These are phyloP conservation scores for Dugesia japonica DNA, from an alignment of 2,888 invertebrate genomes.

Conservation along the genomic window DNA sequence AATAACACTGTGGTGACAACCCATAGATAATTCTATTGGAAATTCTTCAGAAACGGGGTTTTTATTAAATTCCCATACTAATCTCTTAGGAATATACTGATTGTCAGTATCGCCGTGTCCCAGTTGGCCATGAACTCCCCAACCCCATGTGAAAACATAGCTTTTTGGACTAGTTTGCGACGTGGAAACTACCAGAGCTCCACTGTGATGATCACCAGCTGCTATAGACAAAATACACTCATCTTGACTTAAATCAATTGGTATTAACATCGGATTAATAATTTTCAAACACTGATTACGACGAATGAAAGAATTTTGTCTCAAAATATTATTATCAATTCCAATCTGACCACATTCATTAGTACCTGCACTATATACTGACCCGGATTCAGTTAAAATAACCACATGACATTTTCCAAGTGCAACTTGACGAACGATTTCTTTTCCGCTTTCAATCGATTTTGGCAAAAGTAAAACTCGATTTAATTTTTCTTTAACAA, in stretches of 20 bases:
- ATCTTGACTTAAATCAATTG: background rate
- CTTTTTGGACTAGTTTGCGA: background rate
- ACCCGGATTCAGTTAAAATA: background rate
- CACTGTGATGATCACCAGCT: conserved; percentile 26
- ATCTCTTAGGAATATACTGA: background rate
- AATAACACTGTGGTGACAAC: background rate
- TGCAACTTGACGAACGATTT: background rate
- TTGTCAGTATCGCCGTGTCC: conserved; percentile 31
- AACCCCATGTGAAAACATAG: conserved; percentile 27
- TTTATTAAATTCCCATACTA: background rate
- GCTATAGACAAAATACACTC: background rate
- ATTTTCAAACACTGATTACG: background rate
- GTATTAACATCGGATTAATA: background rate
- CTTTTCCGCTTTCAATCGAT: background rate
- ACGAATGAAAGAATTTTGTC: background rate
- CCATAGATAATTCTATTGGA: conserved; percentile 22
- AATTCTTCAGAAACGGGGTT: background rate
- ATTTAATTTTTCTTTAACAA: background rate
- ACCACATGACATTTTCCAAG: background rate
- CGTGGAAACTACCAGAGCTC: background rate
- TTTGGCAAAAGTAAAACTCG: background rate
- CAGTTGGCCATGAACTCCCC: conserved; percentile 32
- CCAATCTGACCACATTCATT: background rate
- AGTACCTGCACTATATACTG: background rate
- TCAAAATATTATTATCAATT: background rate